Evolutionary conservation across 2,888 invertebrate genomes (phyloP), one percentile per base, ranked within the genome.

Genomic region (Idaea straminata): DNA sequence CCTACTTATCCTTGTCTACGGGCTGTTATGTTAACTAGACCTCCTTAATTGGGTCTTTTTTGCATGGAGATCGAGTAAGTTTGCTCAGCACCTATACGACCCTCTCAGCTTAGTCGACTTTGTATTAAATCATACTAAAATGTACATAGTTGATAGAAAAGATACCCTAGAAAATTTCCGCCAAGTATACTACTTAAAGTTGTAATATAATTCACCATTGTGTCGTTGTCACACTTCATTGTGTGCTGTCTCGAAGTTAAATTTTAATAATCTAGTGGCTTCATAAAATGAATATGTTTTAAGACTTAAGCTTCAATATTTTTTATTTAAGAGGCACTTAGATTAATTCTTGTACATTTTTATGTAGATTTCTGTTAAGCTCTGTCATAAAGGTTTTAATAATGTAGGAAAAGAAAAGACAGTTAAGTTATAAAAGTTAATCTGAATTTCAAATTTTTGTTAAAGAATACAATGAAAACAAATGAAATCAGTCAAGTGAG

Each of bases 351-450:
- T 47, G 13, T 47, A 47, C 47, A 13, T 47, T 47, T 25, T 47
- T 47, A 47, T 10, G 47, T 47, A 47, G 47, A 47, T 47, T 47
- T 47, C 13, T 47, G 13, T 47, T 47, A 47, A 47, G 13, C 47
- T 47, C 47, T 13, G 47, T 47, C 47, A 47, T 47, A 47, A 47
- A 47, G 47, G 47, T 47, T 47, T 47, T 47, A 47, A 47, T 47
- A 47, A 47, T 47, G 47, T 47, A 47, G 10, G 47, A 47, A 47
- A 47, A 47, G 47, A 47, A 47, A 47, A 47, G 47, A 13, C 47
- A 47, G 47, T 47, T 47, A 47, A 47, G 35, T 57, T n/a, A 25
- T 13, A 15, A 38, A 65, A 62, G 65, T 62, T 62, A 59, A 64
- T 64, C 59, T 62, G 59, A 65, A 35, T 62, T 62, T 35, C 35